A percentile compares a stretch with the other conserved stretches of the same genome.
These are phyloP conservation scores for Coccyzus lansbergi DNA, from an alignment of 2,797 vertebrate genomes.

Conservation along the genomic window DNA sequence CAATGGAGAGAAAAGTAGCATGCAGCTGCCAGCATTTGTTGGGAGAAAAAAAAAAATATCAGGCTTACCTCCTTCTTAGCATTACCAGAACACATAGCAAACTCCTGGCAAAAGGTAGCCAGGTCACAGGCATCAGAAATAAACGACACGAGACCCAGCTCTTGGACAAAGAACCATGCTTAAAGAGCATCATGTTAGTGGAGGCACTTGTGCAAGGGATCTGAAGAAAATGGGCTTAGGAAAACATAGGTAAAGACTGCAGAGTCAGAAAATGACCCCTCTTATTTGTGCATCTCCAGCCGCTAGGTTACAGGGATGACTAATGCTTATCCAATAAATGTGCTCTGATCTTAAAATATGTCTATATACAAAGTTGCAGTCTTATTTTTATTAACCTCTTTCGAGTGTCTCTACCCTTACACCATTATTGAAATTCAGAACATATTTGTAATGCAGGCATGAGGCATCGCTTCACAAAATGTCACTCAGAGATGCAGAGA, in stretches of 20 bases:
- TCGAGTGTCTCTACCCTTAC: neutral
- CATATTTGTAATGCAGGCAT: fast-evolving
- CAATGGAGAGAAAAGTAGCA: neutral
- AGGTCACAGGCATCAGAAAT: neutral
- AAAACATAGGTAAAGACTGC: neutral
- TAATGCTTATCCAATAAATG: neutral
- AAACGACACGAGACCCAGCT: neutral
- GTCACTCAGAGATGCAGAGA: neutral
- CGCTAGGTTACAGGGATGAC: neutral
- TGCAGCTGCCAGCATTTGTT: neutral
- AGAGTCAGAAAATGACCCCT: neutral
- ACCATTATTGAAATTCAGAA: neutral
- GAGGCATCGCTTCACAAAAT: neutral
- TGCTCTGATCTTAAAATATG: neutral
- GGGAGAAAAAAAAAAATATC: neutral
- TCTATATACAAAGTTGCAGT: neutral
- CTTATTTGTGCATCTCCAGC: neutral
- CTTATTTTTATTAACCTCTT: neutral
- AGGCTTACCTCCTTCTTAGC: neutral
- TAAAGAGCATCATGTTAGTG: neutral
- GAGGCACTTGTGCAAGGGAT: neutral
- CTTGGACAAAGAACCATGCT: fast-evolving
- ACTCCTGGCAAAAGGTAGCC: neutral
- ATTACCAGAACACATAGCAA: neutral
- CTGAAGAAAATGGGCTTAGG: neutral